Conservation (phyloP, 1,140 invertebrate species). For the Saccostrea echinata region DNA sequence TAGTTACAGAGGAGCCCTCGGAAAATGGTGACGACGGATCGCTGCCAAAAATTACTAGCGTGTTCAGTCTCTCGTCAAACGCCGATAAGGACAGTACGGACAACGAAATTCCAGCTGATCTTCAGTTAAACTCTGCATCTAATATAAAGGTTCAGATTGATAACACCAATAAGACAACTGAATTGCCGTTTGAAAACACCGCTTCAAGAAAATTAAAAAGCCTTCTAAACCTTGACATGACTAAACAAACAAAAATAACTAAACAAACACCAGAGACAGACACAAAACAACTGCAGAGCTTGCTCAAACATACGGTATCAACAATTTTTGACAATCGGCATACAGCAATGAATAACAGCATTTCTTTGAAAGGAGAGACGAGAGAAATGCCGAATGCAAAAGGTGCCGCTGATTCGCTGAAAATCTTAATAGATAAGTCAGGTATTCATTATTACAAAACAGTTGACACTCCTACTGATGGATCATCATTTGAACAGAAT, state of each 20-base stretch:
- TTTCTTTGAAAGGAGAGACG: not conserved
- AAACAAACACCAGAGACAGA: not conserved
- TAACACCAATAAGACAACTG: not conserved
- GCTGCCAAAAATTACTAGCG: not conserved
- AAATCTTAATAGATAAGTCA: not conserved
- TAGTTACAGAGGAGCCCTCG: not conserved
- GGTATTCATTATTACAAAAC: not conserved
- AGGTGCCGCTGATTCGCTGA: not conserved
- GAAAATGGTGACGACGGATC: not conserved
- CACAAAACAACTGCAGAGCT: not conserved
- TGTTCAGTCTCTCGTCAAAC: constrained; percentile 3
- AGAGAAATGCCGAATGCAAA: not conserved
- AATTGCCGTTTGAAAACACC: not conserved
- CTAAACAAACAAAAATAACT: not conserved
- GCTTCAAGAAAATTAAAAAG: not conserved
- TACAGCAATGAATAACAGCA: not conserved
- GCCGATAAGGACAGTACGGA: not conserved
- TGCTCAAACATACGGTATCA: not conserved
- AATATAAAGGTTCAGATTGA: not conserved
- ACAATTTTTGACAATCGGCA: not conserved
- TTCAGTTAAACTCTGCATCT: not conserved
- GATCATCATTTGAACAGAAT: not conserved
- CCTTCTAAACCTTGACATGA: not conserved
- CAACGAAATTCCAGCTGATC: not conserved
- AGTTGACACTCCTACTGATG: not conserved